Conservation (phyloP, 2,113 vertebrate species). For the Pachycephala philippinensis region DNA sequence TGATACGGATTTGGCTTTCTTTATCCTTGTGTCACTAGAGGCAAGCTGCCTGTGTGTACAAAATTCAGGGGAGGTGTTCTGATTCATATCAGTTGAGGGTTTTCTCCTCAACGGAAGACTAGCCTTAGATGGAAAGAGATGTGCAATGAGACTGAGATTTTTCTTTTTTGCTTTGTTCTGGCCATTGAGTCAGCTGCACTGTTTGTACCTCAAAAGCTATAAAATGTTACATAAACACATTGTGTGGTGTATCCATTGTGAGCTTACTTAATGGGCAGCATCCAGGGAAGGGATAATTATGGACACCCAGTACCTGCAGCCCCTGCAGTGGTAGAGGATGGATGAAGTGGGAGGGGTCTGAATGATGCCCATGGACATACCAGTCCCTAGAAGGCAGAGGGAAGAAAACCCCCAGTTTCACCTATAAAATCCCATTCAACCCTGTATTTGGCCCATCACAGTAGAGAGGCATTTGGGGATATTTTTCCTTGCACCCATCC, state of each 20-base stretch:
- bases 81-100: not conserved
- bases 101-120: not conserved
- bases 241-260: too few species aligned
- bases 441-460: not conserved
- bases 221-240: fast-evolving
- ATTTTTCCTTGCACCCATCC: not conserved
- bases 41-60: not conserved
- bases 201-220: not conserved
- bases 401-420: not conserved
- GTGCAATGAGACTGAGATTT: not conserved
- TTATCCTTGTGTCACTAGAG: not conserved
- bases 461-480: not conserved
- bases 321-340: not conserved
- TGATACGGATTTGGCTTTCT: not conserved
- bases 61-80: not conserved
- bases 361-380: not conserved
- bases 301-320: not conserved
- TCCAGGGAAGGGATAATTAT: not conserved
- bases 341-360: not conserved
- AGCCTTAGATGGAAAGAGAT: not conserved
- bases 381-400: not conserved
- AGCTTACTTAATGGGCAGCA: not conserved
- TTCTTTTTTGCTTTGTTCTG: not conserved
- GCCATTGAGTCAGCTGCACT: not conserved
- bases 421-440: not conserved